These are phyloP conservation scores for Nasalis larvatus DNA, from an alignment of 2,113 vertebrate species.

Conservation along the genomic window DNA sequence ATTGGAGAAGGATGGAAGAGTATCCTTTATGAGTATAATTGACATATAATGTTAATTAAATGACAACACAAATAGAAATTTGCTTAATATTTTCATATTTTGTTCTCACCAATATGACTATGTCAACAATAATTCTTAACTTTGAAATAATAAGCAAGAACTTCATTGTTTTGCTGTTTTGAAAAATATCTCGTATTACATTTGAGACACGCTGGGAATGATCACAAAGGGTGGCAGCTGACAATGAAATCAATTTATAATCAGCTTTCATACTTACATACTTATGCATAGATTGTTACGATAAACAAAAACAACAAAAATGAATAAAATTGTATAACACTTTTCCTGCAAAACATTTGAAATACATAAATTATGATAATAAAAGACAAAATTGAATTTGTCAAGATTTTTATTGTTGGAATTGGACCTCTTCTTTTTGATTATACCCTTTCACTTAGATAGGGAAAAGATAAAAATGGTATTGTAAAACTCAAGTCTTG, in stretches of 20 bases:
- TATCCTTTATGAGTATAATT: background rate
- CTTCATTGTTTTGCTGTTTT: background rate
- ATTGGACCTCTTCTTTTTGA: background rate
- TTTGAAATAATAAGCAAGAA: background rate
- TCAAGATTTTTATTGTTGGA: background rate
- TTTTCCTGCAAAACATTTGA: background rate
- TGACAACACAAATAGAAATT: background rate
- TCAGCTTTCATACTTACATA: background rate
- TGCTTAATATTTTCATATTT: background rate
- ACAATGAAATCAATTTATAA: constrained; percentile 15
- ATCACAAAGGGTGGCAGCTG: background rate
- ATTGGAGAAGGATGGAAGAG: background rate
- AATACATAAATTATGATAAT: background rate
- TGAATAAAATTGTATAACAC: background rate
- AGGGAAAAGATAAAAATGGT: background rate
- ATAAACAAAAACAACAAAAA: background rate
- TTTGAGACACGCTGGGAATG: background rate
- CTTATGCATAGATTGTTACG: background rate
- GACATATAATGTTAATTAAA: background rate
- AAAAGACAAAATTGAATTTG: background rate
- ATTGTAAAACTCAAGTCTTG: background rate
- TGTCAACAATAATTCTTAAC: background rate
- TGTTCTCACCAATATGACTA: background rate
- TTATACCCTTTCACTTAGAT: background rate
- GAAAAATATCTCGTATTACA: background rate